These are phyloP conservation scores for Falcunculus frontatus DNA, from an alignment of 2,113 vertebrate genomes.

Conservation along the genomic window DNA sequence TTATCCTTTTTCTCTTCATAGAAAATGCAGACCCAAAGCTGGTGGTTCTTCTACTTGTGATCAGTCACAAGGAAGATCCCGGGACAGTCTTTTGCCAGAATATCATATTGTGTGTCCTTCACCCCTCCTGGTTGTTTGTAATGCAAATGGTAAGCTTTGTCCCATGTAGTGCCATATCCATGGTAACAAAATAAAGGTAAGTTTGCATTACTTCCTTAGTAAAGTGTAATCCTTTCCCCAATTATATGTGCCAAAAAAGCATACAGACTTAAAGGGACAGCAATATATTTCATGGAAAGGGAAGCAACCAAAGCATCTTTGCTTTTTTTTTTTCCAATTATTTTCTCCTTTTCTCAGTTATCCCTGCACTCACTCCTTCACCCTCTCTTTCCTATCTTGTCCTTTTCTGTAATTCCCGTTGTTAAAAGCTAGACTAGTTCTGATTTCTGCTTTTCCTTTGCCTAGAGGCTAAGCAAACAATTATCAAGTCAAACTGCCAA, in stretches of 20 bases:
- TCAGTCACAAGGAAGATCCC: conserved; percentile 11
- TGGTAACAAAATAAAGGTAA: conserved; percentile 73
- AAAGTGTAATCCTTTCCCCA: conserved; percentile 41
- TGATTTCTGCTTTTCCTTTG: neutral
- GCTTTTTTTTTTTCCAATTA: rapidly evolving
- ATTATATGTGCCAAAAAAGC: conserved; percentile 25
- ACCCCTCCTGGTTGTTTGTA: conserved; percentile 68
- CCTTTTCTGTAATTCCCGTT: neutral
- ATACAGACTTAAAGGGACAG: conserved; percentile 45
- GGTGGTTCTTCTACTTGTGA: neutral
- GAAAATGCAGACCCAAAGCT: neutral
- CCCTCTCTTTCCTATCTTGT: neutral
- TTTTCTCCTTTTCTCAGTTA: neutral
- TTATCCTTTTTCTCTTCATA: neutral
- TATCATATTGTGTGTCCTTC: conserved; percentile 60
- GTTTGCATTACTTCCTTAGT: conserved; percentile 68
- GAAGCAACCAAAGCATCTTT: neutral
- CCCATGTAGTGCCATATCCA: conserved; percentile 62
- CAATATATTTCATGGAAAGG: neutral
- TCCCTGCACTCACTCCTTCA: neutral
- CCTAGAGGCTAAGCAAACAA: neutral
- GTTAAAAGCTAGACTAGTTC: neutral
- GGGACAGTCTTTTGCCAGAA: conserved; percentile 38
- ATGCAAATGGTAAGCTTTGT: conserved; percentile 73
- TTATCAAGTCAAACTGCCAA: neutral